Evolutionary conservation across 1,140 invertebrate species (phyloP), one percentile per base, ranked within the genome.

Genomic region (Saccostrea echinata): DNA sequence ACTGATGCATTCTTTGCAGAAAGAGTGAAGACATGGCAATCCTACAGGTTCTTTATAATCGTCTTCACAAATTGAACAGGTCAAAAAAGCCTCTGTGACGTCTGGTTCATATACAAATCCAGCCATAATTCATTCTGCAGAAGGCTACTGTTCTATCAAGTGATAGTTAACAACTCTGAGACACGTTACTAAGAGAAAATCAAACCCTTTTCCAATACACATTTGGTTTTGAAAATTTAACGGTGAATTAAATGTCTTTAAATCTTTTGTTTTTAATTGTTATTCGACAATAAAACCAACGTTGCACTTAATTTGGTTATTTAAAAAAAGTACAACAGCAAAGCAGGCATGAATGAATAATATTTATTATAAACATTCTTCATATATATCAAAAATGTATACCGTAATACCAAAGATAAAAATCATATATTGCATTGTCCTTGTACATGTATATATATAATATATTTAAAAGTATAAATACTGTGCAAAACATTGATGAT

Each of bases 21-120:
- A 88, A 6, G 88, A 88, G 84, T 88, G 88, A n/a, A 88, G 88
- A 76, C 88, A 88, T 68, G 88, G 88, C 6, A 88, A 61, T 30
- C 81, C 80, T 35, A 84, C 82, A 2, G 88, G 88, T 33, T 86
- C 13, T 76, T 86, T 86, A 18, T 85, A 86, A 53, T 81, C 80
- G 43, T 88, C 88, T 24, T 84, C 76, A 68, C 88, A 88, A 27
- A 88, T 82, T 30, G 88, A 86, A 68, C 88, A 88, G 68, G 80
- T 83, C 24, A 88, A 30, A 18, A 88, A 87, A 35, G 33, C 82
- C 27, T 87, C 86, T 3, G 82, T 81, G 16, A 76, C 68, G 27
- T 76, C 68, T 35, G 68, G 8, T 30, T 76, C 68, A 76, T 33
- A 76, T 27, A 76, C 16, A 1, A 27, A 76, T 18, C 68, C 68